Conservation (phyloP, 2,797 vertebrate genomes). For the Pelobates cultripes region DNA sequence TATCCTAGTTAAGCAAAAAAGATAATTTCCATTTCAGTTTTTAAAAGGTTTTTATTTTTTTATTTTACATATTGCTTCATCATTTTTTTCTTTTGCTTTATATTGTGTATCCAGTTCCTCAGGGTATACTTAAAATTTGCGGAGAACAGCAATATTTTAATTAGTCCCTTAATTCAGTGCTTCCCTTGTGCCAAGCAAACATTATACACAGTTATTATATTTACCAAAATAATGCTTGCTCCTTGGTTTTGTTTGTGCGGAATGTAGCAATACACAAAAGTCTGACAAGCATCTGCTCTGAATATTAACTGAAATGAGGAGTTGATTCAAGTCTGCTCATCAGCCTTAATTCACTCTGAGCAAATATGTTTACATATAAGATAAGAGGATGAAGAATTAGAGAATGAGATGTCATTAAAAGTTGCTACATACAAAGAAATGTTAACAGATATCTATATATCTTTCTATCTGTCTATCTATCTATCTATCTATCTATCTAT, state of each 20-base stretch:
- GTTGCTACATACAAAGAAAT: background rate
- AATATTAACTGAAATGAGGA: constrained; percentile 9
- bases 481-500: background rate
- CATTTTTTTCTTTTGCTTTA: constrained; percentile 17
- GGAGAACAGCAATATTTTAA: constrained; percentile 42
- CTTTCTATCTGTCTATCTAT: background rate
- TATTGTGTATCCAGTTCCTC: constrained; percentile 24
- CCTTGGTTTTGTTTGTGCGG: constrained; percentile 29
- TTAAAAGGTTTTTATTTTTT: too few relatives aligned
- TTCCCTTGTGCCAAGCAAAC: constrained; percentile 25
- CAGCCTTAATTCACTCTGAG: background rate
- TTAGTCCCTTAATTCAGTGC: constrained; percentile 44
- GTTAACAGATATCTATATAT: background rate
- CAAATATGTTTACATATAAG: background rate
- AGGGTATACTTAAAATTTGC: constrained; percentile 28
- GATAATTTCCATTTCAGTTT: too few relatives aligned
- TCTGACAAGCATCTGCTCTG: constrained; percentile 8
- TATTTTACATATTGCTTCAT: constrained; percentile 16
- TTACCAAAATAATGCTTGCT: constrained; percentile 50
- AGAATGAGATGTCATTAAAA: background rate
- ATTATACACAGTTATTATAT: constrained; percentile 50
- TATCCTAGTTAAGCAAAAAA: too few relatives aligned
- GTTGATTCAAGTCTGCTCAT: background rate
- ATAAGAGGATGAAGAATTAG: background rate
- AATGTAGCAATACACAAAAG: constrained; percentile 21